Conservation (phyloP, 2,888 invertebrate species). For the Cancer borealis region DNA sequence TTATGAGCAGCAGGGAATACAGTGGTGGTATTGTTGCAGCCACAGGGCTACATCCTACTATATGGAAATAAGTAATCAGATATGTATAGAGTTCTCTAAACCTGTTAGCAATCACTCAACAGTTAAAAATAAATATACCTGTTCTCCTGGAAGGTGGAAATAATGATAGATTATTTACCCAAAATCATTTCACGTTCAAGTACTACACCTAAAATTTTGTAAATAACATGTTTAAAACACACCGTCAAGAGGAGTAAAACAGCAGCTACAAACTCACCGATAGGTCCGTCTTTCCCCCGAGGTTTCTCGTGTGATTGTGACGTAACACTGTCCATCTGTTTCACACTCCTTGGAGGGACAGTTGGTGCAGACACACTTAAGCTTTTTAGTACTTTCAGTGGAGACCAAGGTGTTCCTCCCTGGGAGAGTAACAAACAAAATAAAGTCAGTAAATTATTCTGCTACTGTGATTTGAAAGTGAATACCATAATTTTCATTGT, state of each 20-base stretch:
- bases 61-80: neutral
- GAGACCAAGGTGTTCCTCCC: neutral
- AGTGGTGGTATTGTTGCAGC: no score
- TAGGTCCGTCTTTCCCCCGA: conserved; percentile 26
- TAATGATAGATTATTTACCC: neutral
- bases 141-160: neutral
- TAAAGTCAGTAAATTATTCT: neutral
- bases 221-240: neutral
- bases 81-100: neutral
- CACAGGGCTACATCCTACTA: no score
- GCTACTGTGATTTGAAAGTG: no score
- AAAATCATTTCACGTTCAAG: neutral
- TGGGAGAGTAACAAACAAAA: neutral
- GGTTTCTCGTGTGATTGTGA: conserved; percentile 48
- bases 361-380: conserved; percentile 67
- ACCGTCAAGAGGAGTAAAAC: neutral
- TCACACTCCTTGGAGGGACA: conserved; percentile 53
- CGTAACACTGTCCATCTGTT: conserved; percentile 67
- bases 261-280: conserved; percentile 60
- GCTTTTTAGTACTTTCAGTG: neutral
- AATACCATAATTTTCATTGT: no score
- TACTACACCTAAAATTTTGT: neutral
- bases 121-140: neutral
- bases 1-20: no score
- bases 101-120: neutral